Percentiles rank a stretch among this genome's conserved stretches.
Evolutionary conservation across 2,797 vertebrate species (phyloP).

Genomic region (Simalia tracyae): DNA sequence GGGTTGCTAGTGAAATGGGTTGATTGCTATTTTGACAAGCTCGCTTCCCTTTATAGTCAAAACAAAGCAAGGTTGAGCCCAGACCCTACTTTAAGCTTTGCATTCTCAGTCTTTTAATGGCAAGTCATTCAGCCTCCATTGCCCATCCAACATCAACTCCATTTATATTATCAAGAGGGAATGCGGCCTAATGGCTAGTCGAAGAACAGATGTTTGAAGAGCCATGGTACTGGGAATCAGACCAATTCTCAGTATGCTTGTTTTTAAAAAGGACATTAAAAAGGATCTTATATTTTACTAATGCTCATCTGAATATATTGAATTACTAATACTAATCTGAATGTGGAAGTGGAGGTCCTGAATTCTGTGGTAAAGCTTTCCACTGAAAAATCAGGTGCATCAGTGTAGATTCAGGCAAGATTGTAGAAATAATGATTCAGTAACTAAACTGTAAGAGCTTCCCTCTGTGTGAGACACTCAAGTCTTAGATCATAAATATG

Average conservation of each 20-base stretch:
- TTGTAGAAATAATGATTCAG: background rate
- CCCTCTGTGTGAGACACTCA: background rate
- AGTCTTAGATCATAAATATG: background rate
- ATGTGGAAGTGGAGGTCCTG: background rate
- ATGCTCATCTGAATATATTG: background rate
- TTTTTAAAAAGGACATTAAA: background rate
- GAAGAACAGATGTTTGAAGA: background rate
- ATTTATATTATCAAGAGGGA: background rate
- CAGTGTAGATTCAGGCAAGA: background rate
- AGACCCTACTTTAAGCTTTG: background rate
- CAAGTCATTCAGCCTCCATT: background rate
- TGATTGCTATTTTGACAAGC: background rate
- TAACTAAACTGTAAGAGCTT: background rate
- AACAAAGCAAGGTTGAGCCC: background rate
- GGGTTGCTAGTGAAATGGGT: background rate
- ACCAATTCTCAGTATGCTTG: background rate
- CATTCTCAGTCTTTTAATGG: rapidly evolving
- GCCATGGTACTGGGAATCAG: background rate
- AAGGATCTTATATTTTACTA: background rate
- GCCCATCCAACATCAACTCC: background rate
- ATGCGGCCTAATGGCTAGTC: background rate
- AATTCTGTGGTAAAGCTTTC: background rate
- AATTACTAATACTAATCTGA: background rate
- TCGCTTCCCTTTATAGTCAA: background rate
- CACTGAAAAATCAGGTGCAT: background rate